phyloP scores from a whole-genome alignment of 2,888 invertebrate genomes.

The Chydorus sphaericus region DNA sequence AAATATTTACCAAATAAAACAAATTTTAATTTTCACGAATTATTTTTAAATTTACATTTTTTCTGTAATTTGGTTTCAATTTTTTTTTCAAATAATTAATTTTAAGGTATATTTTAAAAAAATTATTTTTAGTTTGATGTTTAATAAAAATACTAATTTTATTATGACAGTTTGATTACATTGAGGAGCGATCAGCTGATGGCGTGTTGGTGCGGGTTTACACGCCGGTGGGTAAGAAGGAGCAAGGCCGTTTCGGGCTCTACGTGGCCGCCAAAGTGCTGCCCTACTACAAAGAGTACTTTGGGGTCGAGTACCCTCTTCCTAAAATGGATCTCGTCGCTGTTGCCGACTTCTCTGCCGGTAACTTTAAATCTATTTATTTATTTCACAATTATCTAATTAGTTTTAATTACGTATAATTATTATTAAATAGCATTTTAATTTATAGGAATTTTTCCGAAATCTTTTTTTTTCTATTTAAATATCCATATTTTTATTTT shows the following conservation, averaged over 20 bases:
- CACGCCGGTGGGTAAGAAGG: constrained; percentile 77
- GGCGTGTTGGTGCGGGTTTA: constrained; percentile 69
- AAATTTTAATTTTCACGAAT: too few relatives aligned
- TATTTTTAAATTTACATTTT: too few relatives aligned
- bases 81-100: too few relatives aligned
- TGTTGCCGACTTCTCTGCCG: constrained; percentile 85
- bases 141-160: too few relatives aligned
- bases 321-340: constrained; percentile 95
- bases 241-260: constrained; percentile 80
- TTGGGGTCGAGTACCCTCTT: constrained; percentile 83
- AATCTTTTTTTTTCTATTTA: too few relatives aligned
- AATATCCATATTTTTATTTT: not conserved
- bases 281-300: constrained; percentile 88
- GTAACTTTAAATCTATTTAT: constrained; percentile 24
- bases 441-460: not conserved
- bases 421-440: not conserved
- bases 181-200: constrained; percentile 68
- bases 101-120: too few relatives aligned
- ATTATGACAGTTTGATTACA: constrained; percentile 82
- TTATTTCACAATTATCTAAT: too few relatives aligned
- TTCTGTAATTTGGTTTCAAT: too few relatives aligned
- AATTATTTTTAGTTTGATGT: too few relatives aligned
- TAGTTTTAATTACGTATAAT: too few relatives aligned
- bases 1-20: too few relatives aligned
- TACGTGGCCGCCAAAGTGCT: constrained; percentile 82